Percentiles rank a stretch among this genome's conserved stretches.
Conservation (phyloP, 2,888 invertebrate species). For the Andrena fulva region DNA sequence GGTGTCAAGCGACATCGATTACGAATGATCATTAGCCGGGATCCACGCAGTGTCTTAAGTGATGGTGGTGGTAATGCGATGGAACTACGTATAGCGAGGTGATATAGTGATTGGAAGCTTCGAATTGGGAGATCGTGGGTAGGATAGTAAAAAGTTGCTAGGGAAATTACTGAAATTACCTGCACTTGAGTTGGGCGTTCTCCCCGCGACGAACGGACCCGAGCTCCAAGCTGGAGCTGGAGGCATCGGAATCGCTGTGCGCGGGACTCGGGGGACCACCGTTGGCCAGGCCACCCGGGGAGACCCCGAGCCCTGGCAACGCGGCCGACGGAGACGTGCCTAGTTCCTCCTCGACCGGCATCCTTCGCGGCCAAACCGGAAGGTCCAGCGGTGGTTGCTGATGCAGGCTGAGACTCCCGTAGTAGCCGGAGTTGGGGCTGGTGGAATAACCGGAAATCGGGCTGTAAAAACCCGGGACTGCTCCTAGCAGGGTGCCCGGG, state of each 20-base stretch:
- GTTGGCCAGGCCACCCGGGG: constrained; percentile 72
- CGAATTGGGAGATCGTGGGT: no score
- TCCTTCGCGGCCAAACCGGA: constrained; percentile 82
- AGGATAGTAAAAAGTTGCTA: no score
- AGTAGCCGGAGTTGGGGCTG: constrained; percentile 68
- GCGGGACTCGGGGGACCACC: constrained; percentile 82
- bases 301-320: constrained; percentile 74
- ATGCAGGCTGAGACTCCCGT: constrained; percentile 69
- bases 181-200: constrained; percentile 83
- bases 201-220: constrained; percentile 81
- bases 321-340: constrained; percentile 75
- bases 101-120: no score
- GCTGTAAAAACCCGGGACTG: constrained; percentile 78
- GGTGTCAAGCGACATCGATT: neutral
- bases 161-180: constrained; percentile 69
- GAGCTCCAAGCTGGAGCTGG: constrained; percentile 82
- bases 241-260: constrained; percentile 83
- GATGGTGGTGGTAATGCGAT: neutral
- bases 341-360: constrained; percentile 83
- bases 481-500: constrained; percentile 81
- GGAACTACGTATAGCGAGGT: no score
- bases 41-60: neutral
- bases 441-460: constrained; percentile 74
- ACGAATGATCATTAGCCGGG: neutral
- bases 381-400: constrained; percentile 76